Evolutionary conservation across 2,888 invertebrate genomes (phyloP), one percentile per base, ranked within the genome.

Genomic region (Tetramorium bicarinatum): DNA sequence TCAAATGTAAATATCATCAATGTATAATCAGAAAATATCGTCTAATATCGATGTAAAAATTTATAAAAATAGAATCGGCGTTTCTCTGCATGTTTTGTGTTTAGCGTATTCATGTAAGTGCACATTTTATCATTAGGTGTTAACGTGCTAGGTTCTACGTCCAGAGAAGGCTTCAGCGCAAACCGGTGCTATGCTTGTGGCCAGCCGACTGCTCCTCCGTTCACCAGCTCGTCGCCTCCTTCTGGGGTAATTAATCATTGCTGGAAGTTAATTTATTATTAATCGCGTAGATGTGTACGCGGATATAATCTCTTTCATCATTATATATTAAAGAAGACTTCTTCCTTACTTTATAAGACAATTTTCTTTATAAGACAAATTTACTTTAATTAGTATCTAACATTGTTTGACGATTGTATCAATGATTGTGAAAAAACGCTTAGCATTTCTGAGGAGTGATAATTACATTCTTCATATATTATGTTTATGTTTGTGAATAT

Each of bases 181-280:
- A 96, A 96, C 91, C 96, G 97, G 81, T 97, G 98, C 94, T 97
- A 97, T 90, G 96, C 97, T 76, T 97, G 97, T 93, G 97, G 97
- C 64, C 97, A 97, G 94, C 94, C 96, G 88, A 95, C 96, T 93
- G 91, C 92, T 83, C 91, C 93, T 91, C 94, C 94, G 47, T 94
- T 93, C 84, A 91, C 94, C 59, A 93, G 94, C 83, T 94, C 94
- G 82, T 94, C 95, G 67, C 95, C 95, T 81, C 94, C 95, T n/a
- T 91, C 95, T 84, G 94, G 92, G 87, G 95, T 95, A 34, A 34
- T 34, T 34, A 34, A 34, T 4, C 29, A 34, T 34, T 34, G 29
- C 4, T 34, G 4, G 4, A 34, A 34, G 29, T 4, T 34, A 34
- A 34, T 1, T 34, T 4, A 34, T 29, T 29, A 29, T 29, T 29